Percentiles rank a stretch among this genome's conserved stretches.
phyloP scores from a whole-genome alignment of 2,797 vertebrate species.

The Acrocephalus scirpaceus region DNA sequence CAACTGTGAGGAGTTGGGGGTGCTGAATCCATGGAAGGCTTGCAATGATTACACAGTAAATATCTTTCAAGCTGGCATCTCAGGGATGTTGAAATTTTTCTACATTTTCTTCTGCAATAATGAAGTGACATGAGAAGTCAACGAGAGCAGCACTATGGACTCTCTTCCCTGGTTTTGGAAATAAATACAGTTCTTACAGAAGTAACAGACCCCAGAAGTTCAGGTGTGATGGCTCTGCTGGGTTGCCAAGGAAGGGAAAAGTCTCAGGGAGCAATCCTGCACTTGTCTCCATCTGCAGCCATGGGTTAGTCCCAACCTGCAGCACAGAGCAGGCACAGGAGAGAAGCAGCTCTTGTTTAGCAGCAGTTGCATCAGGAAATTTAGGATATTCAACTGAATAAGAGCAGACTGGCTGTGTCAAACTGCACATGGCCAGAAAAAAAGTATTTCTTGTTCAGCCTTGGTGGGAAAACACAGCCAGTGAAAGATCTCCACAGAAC shows the following conservation, averaged over 20 bases:
- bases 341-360: not conserved
- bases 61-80: not conserved
- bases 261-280: not conserved
- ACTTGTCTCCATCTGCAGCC: not conserved
- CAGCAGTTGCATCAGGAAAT: not conserved
- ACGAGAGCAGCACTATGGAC: not conserved
- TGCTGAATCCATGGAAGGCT: not conserved
- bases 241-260: not conserved
- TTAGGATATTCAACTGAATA: not conserved
- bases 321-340: not conserved
- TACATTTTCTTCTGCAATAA: not conserved
- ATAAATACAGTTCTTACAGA: not conserved
- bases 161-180: not conserved
- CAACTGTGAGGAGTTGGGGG: not conserved
- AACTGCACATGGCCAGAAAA: not conserved
- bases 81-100: not conserved
- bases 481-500: not conserved
- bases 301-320: not conserved
- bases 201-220: not conserved
- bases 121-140: not conserved
- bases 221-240: not conserved
- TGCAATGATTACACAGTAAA: not conserved
- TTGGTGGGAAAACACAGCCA: not conserved
- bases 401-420: not conserved
- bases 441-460: not conserved